A percentile compares a stretch with the other conserved stretches of the same genome.
Evolutionary conservation across 1,140 invertebrate genomes (phyloP).

Genomic region (Laodelphax striatellus): DNA sequence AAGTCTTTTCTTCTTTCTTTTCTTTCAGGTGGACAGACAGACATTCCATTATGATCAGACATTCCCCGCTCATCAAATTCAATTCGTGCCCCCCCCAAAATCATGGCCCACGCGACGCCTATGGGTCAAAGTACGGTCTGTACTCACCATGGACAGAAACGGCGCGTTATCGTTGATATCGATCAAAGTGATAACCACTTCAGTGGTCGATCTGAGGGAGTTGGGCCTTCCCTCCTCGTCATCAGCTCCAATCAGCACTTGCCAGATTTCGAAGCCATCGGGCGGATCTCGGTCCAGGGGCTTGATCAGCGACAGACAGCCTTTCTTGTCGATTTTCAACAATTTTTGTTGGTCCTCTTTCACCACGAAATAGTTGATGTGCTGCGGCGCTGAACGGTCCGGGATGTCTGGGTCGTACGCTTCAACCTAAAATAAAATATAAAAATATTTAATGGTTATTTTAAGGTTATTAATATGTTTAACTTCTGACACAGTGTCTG

Average conservation of each 20-base stretch:
- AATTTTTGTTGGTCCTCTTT: slow-evolving; percentile 50
- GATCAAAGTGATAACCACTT: slow-evolving; percentile 59
- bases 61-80: no score
- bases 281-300: slow-evolving; percentile 79
- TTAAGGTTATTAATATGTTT: no score
- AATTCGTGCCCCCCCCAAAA: no score
- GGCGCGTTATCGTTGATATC: slow-evolving; percentile 89
- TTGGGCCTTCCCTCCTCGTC: slow-evolving; percentile 57
- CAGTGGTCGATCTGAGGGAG: slow-evolving; percentile 44
- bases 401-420: slow-evolving; percentile 79
- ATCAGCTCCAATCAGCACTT: slow-evolving; percentile 68
- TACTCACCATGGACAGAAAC: slow-evolving; percentile 59
- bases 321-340: slow-evolving; percentile 54
- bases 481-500: no score
- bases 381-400: slow-evolving; percentile 55
- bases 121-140: no score
- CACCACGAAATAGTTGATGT: slow-evolving; percentile 63
- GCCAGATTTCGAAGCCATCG: slow-evolving; percentile 66
- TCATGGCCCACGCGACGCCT: no score
- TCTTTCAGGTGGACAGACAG: no score
- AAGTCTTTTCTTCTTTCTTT: no score
- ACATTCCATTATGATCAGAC: no score
- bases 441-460: no score
- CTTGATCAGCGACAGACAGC: slow-evolving; percentile 63
- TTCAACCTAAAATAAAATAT: slow-evolving; percentile 36